Evolutionary conservation across 2,113 vertebrate species (phyloP).

Genomic region (Tachysurus vachellii): DNA sequence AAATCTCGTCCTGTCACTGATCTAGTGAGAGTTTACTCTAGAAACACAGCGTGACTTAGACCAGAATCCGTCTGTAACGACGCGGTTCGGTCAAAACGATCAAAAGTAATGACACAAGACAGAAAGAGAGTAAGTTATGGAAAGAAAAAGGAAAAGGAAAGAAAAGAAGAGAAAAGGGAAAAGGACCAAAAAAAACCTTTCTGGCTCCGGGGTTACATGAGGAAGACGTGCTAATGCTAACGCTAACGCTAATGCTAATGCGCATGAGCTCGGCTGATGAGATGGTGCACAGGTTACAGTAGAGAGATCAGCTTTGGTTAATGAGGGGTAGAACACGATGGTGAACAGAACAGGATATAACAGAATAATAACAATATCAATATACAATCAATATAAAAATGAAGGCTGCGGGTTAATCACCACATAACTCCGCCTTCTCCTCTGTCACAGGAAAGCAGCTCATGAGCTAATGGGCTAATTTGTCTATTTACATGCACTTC

Average conservation of each 20-base stretch:
- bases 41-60: not conserved
- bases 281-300: not conserved
- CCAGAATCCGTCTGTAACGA: too few relatives aligned
- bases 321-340: not conserved
- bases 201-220: not conserved
- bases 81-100: not conserved
- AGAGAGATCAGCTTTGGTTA: not conserved
- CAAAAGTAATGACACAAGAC: not conserved
- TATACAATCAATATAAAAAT: not conserved
- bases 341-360: not conserved
- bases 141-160: not conserved
- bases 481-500: constrained; percentile 30
- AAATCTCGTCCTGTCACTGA: not conserved
- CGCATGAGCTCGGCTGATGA: not conserved
- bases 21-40: not conserved
- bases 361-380: not conserved
- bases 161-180: not conserved
- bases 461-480: constrained; percentile 43
- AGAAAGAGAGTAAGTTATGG: not conserved
- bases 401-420: not conserved
- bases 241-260: too few relatives aligned
- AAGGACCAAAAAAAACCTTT: too few relatives aligned
- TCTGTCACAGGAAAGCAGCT: constrained; percentile 14
- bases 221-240: too few relatives aligned
- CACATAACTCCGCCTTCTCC: not conserved